Base-by-base conservation (phyloP, 2,113 vertebrate genomes). In the Canis aureus region DNA sequence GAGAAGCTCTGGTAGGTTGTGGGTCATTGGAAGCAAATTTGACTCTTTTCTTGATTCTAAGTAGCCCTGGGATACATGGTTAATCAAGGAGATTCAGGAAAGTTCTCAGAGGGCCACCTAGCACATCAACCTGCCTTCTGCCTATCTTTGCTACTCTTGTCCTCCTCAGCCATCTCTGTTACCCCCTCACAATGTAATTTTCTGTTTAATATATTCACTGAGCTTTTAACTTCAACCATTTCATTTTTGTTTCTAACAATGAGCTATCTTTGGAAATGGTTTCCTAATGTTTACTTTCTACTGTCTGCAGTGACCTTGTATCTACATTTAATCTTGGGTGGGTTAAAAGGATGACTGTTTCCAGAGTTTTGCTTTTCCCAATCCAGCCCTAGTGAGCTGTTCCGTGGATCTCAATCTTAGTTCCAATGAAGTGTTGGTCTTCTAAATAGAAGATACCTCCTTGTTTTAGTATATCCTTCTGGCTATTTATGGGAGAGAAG, bases 81-180 rank as follows among this genome's bases (percentile, higher is more conserved):
- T 1, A 25, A 51, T 5, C 57, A 53, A 43, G 27, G 25, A 69
- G 35, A n/a, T 4, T 8, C 8, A 16, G 17, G 19, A 27, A 13
- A 62, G 2, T 79, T 57, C 66, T 80, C 20, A 62, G 29, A 78
- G 43, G 9, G 10, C 59, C 7, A 5, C 4, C 0, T 0, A 17
- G 22, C 22, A 25, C 15, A 5, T 2, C 4, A 1, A 2, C 0
- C 1, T 16, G 0, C 20, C 38, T 80, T 55, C 11, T n/a, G 10
- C 15, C 32, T 53, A 5, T 51, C 25, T 19, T 55, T 11, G 55
- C 13, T 2, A 3, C 1, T 15, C 29, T 82, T 27, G 3, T 29
- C 16, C 1, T 13, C 19, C 29, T 59, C 0, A 0, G 9, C 2
- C 20, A 12, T 25, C 35, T 53, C 27, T 79, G 76, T 23, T 19